Percentiles rank a stretch among this genome's conserved stretches.
phyloP scores from a whole-genome alignment of 2,888 invertebrate genomes.

The Trisateles emortualis region DNA sequence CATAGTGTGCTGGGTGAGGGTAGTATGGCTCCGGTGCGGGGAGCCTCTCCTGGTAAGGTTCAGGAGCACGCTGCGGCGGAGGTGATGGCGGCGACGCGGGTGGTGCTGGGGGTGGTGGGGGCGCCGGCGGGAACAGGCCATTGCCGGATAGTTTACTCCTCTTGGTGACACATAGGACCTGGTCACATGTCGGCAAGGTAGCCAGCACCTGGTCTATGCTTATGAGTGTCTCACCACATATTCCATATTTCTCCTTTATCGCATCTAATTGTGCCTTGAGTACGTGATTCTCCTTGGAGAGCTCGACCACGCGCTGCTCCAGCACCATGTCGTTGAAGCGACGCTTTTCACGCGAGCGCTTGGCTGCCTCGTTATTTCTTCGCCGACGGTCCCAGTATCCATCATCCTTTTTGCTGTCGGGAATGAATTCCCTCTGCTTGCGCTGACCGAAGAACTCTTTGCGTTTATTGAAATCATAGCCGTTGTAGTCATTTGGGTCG shows the following conservation, averaged over 20 bases:
- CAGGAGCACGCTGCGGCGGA: constrained; percentile 85
- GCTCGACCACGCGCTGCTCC: constrained; percentile 96
- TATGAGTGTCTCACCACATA: constrained; percentile 94
- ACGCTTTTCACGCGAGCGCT: constrained; percentile 97
- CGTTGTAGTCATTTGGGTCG: constrained; percentile 75
- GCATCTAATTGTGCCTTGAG: constrained; percentile 97
- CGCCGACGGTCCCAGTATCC: constrained; percentile 98
- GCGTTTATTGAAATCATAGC: constrained; percentile 89
- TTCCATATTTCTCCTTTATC: constrained; percentile 97
- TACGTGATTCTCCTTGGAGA: constrained; percentile 98
- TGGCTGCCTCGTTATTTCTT: constrained; percentile 98
- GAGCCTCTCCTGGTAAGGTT: constrained; percentile 80
- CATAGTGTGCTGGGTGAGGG: constrained; percentile 85
- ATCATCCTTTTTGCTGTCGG: constrained; percentile 98
- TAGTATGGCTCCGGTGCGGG: constrained; percentile 82
- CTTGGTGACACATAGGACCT: constrained; percentile 94
- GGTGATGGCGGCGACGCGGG: constrained; percentile 82
- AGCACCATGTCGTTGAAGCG: constrained; percentile 98
- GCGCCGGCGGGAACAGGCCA: constrained; percentile 86
- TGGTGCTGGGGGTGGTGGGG: constrained; percentile 83
- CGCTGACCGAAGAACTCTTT: constrained; percentile 96
- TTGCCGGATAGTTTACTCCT: constrained; percentile 85
- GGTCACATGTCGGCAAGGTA: constrained; percentile 93
- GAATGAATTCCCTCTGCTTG: constrained; percentile 98
- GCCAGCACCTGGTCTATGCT: constrained; percentile 96